Base-by-base conservation (phyloP, 2,797 vertebrate genomes). In the Emydoidea blandingii region DNA sequence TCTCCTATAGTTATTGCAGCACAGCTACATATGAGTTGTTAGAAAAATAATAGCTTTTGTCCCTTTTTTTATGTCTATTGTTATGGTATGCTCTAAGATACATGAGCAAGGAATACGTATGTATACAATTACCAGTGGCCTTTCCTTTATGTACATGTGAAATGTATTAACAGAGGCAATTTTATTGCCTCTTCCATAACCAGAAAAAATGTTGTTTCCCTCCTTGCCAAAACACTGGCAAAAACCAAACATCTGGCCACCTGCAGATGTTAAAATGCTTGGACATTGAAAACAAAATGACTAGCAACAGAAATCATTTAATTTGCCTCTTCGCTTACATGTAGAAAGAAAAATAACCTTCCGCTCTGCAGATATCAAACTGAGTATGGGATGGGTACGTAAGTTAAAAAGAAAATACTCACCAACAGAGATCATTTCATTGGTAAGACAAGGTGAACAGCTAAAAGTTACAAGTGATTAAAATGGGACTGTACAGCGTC, bases 231-330 rank as follows among this genome's bases (percentile, higher is more conserved):
- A 89, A 5, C 25, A 37, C 2, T 79, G 74, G 23, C 47, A 87
- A 90, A 85, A 1, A 0, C 27, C 8, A 88, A 72, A 80, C 16
- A 15, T 93, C 54, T 86, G 29, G 56, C 44, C 27, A 89, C 50
- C 11, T 65, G 65, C 65, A 94, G 79, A 92, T 81, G 23, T 84
- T 89, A 89, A 81, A 78, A 12, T 29, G 68, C 89, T 78, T 90
- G 85, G 91, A 93, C n/a, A 78, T 3, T 29, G 31, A 94, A 91
- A 91, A 72, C 57, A 81, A 76, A 76, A 16, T 62, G 89, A 56
- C 37, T 85, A 89, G 76, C 52, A 81, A 72, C 6, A 93, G 56
- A 93, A 93, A 80, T 72, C 9, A 84, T 82, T 82, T 91, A 0
- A 74, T 53, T 86, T 31, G 31, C 88, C 11, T 84, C 89, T 88